Evolutionary conservation across 2,797 vertebrate species (phyloP), one percentile per base, ranked within the genome.

Genomic region (Phrynocephalus vlangalii): DNA sequence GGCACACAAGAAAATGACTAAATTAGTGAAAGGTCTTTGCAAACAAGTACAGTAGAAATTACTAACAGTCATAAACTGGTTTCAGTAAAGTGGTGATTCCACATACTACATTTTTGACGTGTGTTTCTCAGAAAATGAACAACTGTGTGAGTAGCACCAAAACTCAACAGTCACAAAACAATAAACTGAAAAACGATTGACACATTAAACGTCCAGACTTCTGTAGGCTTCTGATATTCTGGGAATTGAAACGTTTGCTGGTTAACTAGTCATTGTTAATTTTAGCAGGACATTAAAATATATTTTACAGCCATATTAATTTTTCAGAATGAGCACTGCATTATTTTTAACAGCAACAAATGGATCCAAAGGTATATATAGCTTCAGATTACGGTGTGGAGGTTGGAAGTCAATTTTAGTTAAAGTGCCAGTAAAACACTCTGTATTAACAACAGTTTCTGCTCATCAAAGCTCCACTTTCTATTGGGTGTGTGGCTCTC

Each of bases 391-490:
- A 30, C 85, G 88, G 56, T 90, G 85, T 8, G 1, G 79, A 85
- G 60, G 86, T 38, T 77, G 92, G 52, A 89, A 95, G 87, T 44
- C 90, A 90, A 84, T 44, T 63, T 91, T 88, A 88, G 89, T 94
- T 85, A 76, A 87, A 82, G 60, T 89, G 86, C 82, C 1, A 63
- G 89, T 93, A 92, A 91, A 90, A 93, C 88, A 44, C 72, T 89
- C 86, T 87, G 56, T 82, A 92, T 94, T 92, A 93, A 89, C 50
- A 67, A 86, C 75, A 93, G 90, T 90, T 92, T 91, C 89, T 92
- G 85, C 91, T 95, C 95, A 92, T 94, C 94, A 82, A 84, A 92
- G 91, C 91, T 90, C 92, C 93, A 91, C 93, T 96, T 96, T 95
- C 94, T 94, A 95, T 87, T 91, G 90, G 72, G 88, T 94, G 94